A percentile compares a stretch with the other conserved stretches of the same genome.
phyloP scores from a whole-genome alignment of 2,888 invertebrate genomes.

The Acleris holmiana region DNA sequence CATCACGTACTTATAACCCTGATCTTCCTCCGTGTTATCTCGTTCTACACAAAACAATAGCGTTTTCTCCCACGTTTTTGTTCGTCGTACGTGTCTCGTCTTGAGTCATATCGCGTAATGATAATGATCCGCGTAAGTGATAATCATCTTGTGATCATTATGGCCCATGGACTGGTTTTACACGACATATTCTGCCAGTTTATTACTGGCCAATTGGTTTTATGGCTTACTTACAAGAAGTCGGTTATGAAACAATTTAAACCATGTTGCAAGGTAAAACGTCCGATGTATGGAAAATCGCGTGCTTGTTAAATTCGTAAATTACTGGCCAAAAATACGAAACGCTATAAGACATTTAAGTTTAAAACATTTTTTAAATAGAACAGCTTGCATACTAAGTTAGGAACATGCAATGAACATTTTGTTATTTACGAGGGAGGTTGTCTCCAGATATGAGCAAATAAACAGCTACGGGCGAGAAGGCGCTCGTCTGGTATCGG shows the following conservation, averaged over 20 bases:
- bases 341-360: constrained; percentile 11
- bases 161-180: constrained; percentile 13
- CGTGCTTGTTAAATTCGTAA: constrained; percentile 20
- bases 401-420: constrained; percentile 33
- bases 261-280: constrained; percentile 16
- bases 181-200: constrained; percentile 9
- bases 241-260: constrained; percentile 9
- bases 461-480: constrained; percentile 30
- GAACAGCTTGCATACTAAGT: constrained; percentile 23
- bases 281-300: constrained; percentile 31
- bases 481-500: constrained; percentile 25
- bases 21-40: constrained; percentile 44
- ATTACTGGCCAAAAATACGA: constrained; percentile 20
- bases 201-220: constrained; percentile 8
- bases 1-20: constrained; percentile 38
- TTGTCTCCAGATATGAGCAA: constrained; percentile 38
- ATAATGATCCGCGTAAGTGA: constrained; percentile 47
- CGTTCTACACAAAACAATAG: constrained; percentile 45
- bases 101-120: constrained; percentile 55
- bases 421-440: constrained; percentile 32
- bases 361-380: constrained; percentile 27
- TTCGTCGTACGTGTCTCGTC: constrained; percentile 41
- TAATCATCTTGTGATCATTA: constrained; percentile 37
- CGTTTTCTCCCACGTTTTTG: constrained; percentile 53
- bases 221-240: constrained; percentile 7